A percentile compares a stretch with the other conserved stretches of the same genome.
phyloP scores from a whole-genome alignment of 2,797 vertebrate species.

The Borostomias antarcticus region DNA sequence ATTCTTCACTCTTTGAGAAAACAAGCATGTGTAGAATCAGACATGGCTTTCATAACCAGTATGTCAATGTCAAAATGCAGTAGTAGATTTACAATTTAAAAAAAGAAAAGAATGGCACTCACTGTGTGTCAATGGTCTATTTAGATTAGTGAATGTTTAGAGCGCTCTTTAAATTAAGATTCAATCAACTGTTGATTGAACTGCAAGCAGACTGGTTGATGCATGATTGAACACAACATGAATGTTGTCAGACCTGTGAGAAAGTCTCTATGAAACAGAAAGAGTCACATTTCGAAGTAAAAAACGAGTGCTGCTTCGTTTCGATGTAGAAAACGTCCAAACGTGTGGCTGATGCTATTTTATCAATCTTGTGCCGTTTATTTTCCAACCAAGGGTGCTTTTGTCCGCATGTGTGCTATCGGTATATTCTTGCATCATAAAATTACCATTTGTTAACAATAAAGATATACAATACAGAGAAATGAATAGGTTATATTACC shows the following conservation, averaged over 20 bases:
- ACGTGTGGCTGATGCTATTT: slow-evolving; percentile 58
- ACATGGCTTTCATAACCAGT: slow-evolving; percentile 43
- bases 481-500: slow-evolving; percentile 54
- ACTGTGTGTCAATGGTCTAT: slow-evolving; percentile 62
- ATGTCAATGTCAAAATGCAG: slow-evolving; percentile 59
- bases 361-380: slow-evolving; percentile 67
- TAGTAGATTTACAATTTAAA: slow-evolving; percentile 48
- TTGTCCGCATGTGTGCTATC: slow-evolving; percentile 73
- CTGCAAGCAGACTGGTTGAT: slow-evolving; percentile 62
- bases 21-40: slow-evolving; percentile 57
- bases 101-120: slow-evolving; percentile 46
- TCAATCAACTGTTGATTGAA: slow-evolving; percentile 55
- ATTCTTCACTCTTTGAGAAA: slow-evolving; percentile 51
- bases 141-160: slow-evolving; percentile 70
- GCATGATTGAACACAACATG: slow-evolving; percentile 58
- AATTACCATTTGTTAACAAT: slow-evolving; percentile 35
- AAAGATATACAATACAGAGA: slow-evolving; percentile 39
- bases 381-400: slow-evolving; percentile 74
- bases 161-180: slow-evolving; percentile 63
- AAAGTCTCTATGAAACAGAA: slow-evolving; percentile 56
- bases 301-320: slow-evolving; percentile 55
- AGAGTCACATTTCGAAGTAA: slow-evolving; percentile 53
- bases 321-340: slow-evolving; percentile 66
- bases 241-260: slow-evolving; percentile 59
- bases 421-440: slow-evolving; percentile 62